A percentile compares a stretch with the other conserved stretches of the same genome.
Evolutionary conservation across 1,140 invertebrate species (phyloP).

Genomic region (Drosophila nasuta): DNA sequence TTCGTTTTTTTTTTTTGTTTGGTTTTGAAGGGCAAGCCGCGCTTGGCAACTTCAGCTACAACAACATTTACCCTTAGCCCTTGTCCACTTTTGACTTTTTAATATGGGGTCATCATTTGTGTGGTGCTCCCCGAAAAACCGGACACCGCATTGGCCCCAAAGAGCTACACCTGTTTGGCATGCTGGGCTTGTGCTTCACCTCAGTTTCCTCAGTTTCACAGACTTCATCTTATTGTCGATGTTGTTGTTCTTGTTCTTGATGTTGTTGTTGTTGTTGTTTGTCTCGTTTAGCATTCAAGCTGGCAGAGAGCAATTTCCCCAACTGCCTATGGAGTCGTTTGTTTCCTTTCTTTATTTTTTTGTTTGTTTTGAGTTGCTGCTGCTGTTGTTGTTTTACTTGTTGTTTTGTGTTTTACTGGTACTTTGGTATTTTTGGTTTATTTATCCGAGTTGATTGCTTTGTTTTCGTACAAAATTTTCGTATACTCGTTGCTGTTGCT

Average conservation of each 20-base stretch:
- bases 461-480: conserved; percentile 75
- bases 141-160: conserved; percentile 22
- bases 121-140: conserved; percentile 18
- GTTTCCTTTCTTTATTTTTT: conserved; percentile 29
- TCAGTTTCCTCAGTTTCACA: conserved; percentile 4
- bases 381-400: conserved; percentile 39
- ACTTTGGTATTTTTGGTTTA: conserved; percentile 80
- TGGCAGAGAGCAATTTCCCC: conserved; percentile 48
- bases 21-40: conserved; percentile 25
- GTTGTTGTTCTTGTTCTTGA: conserved; percentile 9
- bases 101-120: conserved; percentile 56
- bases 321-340: conserved; percentile 54
- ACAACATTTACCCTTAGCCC: conserved; percentile 6
- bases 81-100: conserved; percentile 49
- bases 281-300: conserved; percentile 62
- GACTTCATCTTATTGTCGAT: conserved; percentile 2
- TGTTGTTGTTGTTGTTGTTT: conserved; percentile 21
- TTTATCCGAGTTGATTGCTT: conserved; percentile 81
- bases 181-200: conserved; percentile 3
- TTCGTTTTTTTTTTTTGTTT: no score
- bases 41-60: neutral
- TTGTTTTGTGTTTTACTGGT: conserved; percentile 65
- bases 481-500: conserved; percentile 38
- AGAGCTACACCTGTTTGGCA: conserved; percentile 52
- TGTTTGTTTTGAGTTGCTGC: conserved; percentile 26